Percentiles rank a stretch among this genome's conserved stretches.
Conservation (phyloP, 2,797 vertebrate species). For the Lepilemur septentrionalis region DNA sequence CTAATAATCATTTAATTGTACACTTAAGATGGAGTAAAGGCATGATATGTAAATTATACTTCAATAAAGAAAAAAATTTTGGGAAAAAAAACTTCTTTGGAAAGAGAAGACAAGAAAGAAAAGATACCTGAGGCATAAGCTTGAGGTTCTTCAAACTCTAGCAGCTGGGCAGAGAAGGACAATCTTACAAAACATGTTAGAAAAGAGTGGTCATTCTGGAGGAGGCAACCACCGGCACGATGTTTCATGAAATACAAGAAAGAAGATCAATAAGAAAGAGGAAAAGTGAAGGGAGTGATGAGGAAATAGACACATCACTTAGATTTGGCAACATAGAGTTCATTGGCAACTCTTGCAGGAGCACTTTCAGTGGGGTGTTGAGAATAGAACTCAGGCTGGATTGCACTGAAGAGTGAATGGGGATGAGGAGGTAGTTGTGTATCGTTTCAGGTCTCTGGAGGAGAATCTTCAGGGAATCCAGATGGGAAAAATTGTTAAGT, state of each 20-base stretch:
- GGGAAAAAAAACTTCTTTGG: too few relatives aligned
- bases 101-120: neutral
- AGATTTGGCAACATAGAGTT: neutral
- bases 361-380: neutral
- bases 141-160: neutral
- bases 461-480: neutral
- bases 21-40: too few relatives aligned
- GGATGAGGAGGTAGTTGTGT: neutral
- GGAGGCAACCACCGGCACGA: neutral
- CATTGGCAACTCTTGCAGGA: neutral
- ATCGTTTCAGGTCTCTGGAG: neutral
- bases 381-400: neutral
- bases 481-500: neutral
- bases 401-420: neutral
- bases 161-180: neutral
- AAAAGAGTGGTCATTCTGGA: neutral
- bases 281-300: too few relatives aligned
- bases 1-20: too few relatives aligned
- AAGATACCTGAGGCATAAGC: neutral
- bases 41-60: too few relatives aligned
- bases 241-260: neutral
- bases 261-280: neutral
- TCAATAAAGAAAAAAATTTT: too few relatives aligned
- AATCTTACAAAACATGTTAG: neutral
- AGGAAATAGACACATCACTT: neutral